Percentiles rank a stretch among this genome's conserved stretches.
These are phyloP conservation scores for Litoditis marina DNA, from an alignment of 2,888 invertebrate genomes.

Conservation along the genomic window DNA sequence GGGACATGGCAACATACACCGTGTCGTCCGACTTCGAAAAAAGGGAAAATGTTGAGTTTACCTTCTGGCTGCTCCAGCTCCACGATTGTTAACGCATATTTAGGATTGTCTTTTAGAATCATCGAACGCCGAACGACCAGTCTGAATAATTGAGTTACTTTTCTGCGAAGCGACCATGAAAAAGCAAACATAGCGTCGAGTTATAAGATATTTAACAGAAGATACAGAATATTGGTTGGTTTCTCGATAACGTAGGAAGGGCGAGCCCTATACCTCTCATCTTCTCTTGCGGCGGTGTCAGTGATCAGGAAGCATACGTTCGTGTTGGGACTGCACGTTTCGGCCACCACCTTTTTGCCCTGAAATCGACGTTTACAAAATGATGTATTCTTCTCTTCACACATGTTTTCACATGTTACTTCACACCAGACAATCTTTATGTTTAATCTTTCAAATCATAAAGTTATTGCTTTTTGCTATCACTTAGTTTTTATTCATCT, in stretches of 20 bases:
- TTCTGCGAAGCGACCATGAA: too few species aligned
- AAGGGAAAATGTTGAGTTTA: background rate
- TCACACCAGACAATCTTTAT: too few species aligned
- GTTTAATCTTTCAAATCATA: too few species aligned
- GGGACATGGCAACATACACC: too few species aligned
- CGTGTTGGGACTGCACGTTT: constrained; percentile 25
- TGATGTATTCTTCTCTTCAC: too few species aligned
- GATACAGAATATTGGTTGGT: too few species aligned
- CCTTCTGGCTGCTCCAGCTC: background rate
- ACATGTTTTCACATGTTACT: too few species aligned
- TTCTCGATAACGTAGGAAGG: background rate
- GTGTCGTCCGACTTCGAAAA: background rate
- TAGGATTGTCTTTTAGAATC: background rate
- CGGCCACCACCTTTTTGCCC: constrained; percentile 20
- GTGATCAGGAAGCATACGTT: constrained; percentile 26
- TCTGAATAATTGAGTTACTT: background rate
- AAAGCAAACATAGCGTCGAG: too few species aligned
- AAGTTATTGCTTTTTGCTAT: too few species aligned
- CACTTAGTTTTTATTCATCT: too few species aligned
- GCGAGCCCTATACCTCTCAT: constrained; percentile 4
- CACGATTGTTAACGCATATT: background rate
- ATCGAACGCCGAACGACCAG: background rate
- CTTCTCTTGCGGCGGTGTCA: constrained; percentile 20
- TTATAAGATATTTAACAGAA: too few species aligned
- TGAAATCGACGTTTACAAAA: too few species aligned